Conservation (phyloP, 2,888 invertebrate species). For the Dugesia japonica region DNA sequence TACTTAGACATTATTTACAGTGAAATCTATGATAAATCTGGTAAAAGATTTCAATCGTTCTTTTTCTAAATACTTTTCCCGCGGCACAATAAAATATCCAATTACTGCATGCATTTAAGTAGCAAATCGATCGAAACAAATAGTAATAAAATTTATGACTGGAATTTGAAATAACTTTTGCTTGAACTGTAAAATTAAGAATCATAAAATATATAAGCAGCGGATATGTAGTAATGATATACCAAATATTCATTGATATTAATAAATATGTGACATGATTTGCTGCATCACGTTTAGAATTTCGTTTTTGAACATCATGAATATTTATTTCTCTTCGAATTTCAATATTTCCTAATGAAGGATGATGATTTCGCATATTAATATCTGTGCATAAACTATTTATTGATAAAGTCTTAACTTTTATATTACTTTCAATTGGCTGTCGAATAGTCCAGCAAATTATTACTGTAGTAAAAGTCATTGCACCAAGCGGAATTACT, state of each 20-base stretch:
- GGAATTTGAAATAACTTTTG: constrained; percentile 29
- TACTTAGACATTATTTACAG: background rate
- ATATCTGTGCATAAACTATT: constrained; percentile 12
- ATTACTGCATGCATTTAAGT: constrained; percentile 30
- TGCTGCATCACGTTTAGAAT: background rate
- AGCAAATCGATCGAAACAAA: constrained; percentile 31
- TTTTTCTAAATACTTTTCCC: constrained; percentile 29
- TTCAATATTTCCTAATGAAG: background rate
- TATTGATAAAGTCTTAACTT: background rate
- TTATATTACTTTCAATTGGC: background rate
- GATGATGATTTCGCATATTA: background rate
- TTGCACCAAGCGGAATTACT: constrained; percentile 27
- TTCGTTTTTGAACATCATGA: background rate
- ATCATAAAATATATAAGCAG: constrained; percentile 33
- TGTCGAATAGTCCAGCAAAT: constrained; percentile 24
- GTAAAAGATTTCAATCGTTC: constrained; percentile 17
- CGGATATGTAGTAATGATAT: constrained; percentile 31
- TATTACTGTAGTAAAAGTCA: constrained; percentile 30
- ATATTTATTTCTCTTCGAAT: background rate
- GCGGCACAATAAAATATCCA: constrained; percentile 35
- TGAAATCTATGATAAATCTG: constrained; percentile 17
- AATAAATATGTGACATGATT: constrained; percentile 30
- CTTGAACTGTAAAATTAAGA: constrained; percentile 28
- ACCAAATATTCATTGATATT: constrained; percentile 29
- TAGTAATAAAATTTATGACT: constrained; percentile 33